Percentiles rank a stretch among this genome's conserved stretches.
phyloP scores from a whole-genome alignment of 2,888 invertebrate genomes.

The Diarsia brunnea region DNA sequence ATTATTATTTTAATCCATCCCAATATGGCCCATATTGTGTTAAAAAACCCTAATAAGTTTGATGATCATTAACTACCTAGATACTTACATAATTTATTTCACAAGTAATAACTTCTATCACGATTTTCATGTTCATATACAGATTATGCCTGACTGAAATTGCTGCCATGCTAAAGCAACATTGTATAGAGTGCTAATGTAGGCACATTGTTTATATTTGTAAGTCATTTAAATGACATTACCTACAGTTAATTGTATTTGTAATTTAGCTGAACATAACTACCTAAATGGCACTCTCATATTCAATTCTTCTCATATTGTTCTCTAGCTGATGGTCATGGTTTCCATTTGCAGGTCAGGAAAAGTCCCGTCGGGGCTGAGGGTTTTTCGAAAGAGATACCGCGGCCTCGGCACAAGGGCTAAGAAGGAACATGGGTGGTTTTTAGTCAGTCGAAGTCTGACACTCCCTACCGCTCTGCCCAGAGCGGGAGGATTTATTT shows the following conservation, averaged over 20 bases:
- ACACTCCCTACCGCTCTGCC: no score
- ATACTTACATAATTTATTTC: slow-evolving; percentile 1
- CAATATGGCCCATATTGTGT: not conserved
- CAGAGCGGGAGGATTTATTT: no score
- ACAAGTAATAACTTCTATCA: not conserved
- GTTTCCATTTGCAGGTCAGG: no score
- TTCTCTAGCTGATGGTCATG: no score
- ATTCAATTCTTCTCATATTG: not conserved
- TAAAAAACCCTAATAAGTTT: not conserved
- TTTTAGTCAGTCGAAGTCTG: no score
- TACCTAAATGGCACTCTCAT: not conserved
- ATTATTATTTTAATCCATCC: not conserved
- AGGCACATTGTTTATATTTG: slow-evolving; percentile 13
- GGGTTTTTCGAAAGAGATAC: no score
- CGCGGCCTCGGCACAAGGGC: no score
- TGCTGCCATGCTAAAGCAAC: not conserved
- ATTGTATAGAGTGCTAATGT: slow-evolving; percentile 14
- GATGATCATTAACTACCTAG: not conserved
- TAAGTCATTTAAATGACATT: slow-evolving; percentile 10
- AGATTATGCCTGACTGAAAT: slow-evolving; percentile 19
- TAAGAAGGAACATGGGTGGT: no score
- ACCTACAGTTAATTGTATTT: not conserved
- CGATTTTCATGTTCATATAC: slow-evolving; percentile 25
- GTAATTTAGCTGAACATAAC: not conserved
- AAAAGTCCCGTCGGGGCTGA: no score